Conservation (phyloP, 2,888 invertebrate species). For the Caenorhabditis auriculariae region DNA sequence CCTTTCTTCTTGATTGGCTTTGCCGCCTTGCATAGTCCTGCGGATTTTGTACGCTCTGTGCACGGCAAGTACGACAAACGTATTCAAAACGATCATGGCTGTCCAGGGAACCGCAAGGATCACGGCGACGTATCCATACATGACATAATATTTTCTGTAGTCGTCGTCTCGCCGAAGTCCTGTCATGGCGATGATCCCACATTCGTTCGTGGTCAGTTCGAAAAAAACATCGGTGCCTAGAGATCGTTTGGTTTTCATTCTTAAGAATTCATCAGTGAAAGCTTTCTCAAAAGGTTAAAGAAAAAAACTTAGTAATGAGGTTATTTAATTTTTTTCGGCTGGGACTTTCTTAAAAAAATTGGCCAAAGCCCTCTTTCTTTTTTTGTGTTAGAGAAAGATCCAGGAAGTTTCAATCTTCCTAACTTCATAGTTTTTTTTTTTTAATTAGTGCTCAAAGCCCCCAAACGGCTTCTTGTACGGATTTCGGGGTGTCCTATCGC, state of each 20-base stretch:
- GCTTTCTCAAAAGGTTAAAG: too few species aligned
- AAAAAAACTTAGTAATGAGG: too few species aligned
- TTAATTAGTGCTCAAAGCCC: too few species aligned
- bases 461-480: background rate
- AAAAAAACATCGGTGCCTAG: too few species aligned
- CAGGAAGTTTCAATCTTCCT: too few species aligned
- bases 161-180: constrained; percentile 40
- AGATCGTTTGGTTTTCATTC: too few species aligned
- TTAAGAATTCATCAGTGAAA: too few species aligned
- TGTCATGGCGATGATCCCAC: constrained; percentile 46
- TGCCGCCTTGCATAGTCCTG: constrained; percentile 38
- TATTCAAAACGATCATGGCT: constrained; percentile 54
- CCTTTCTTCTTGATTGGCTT: constrained; percentile 46
- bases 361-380: too few species aligned
- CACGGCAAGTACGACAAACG: constrained; percentile 50
- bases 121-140: constrained; percentile 50
- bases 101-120: constrained; percentile 54
- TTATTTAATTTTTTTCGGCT: too few species aligned
- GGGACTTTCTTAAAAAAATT: too few species aligned
- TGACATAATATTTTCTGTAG: constrained; percentile 53
- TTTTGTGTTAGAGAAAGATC: too few species aligned
- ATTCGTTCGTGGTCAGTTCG: constrained; percentile 51
- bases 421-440: too few species aligned
- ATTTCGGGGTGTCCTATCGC: background rate
- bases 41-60: constrained; percentile 47